Conservation (phyloP, 2,888 invertebrate genomes). For the Ephialtes manifestator region DNA sequence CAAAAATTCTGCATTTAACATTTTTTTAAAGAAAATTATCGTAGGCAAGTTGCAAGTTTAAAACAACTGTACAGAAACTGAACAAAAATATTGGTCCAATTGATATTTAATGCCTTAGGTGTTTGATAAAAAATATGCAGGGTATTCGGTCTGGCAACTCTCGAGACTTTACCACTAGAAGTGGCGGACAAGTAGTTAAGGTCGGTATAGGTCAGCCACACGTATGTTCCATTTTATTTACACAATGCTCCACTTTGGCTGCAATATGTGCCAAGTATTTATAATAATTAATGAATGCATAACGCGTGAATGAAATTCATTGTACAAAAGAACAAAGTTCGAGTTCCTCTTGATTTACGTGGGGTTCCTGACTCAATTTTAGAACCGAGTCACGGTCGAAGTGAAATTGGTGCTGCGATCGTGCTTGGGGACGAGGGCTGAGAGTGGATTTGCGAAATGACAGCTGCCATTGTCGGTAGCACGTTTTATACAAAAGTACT, state of each 20-base stretch:
- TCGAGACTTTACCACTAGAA: background rate
- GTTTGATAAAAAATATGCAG: background rate
- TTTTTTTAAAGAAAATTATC: too few species aligned
- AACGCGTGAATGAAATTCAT: slow-evolving; percentile 6
- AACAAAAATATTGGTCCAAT: background rate
- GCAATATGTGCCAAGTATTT: background rate
- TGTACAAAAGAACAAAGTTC: slow-evolving; percentile 24
- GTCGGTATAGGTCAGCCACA: background rate
- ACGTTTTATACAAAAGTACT: slow-evolving; percentile 20
- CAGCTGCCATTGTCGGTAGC: slow-evolving; percentile 11
- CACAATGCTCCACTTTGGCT: background rate
- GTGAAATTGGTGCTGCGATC: slow-evolving; percentile 82
- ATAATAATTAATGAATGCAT: slow-evolving; percentile 1
- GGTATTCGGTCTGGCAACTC: background rate
- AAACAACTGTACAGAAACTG: too few species aligned
- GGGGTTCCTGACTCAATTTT: slow-evolving; percentile 68
- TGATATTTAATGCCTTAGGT: background rate
- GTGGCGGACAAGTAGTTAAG: background rate
- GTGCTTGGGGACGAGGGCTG: slow-evolving; percentile 58
- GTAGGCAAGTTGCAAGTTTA: too few species aligned
- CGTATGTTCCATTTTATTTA: background rate
- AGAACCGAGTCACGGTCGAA: slow-evolving; percentile 82
- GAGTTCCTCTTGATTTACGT: slow-evolving; percentile 25
- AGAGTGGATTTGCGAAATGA: slow-evolving; percentile 76
- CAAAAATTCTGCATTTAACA: too few species aligned